Percentiles rank a stretch among this genome's conserved stretches.
Evolutionary conservation across 2,113 vertebrate species (phyloP).

Genomic region (Daboia siamensis): DNA sequence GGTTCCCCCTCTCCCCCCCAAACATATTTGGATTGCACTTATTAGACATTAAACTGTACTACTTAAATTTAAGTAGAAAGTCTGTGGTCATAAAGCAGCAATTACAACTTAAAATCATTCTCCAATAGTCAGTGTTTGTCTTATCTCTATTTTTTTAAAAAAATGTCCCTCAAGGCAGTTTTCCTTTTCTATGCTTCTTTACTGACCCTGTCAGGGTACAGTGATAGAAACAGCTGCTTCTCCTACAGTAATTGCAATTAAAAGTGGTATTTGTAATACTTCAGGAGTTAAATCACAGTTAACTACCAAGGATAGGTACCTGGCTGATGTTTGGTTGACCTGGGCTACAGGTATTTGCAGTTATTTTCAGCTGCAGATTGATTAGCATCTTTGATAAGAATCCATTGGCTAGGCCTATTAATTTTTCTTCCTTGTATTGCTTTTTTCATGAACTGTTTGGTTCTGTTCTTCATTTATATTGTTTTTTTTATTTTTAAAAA

Average conservation of each 20-base stretch:
- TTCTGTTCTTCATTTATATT: neutral
- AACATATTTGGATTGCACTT: neutral
- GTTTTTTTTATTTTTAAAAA: neutral
- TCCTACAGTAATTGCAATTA: neutral
- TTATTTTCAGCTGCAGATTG: neutral
- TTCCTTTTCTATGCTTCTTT: neutral
- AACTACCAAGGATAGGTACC: neutral
- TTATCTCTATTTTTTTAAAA: neutral
- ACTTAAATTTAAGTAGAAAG: neutral
- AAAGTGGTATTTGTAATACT: neutral
- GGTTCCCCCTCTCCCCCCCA: fast-evolving
- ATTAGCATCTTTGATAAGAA: neutral
- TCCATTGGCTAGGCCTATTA: neutral
- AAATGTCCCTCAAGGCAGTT: neutral
- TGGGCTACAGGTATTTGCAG: neutral
- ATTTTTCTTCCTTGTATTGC: neutral
- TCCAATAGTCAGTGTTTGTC: neutral
- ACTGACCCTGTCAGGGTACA: neutral
- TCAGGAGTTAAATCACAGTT: neutral
- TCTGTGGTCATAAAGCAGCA: neutral
- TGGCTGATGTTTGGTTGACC: neutral
- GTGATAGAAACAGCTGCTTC: neutral
- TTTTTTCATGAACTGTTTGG: neutral
- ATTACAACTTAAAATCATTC: neutral
- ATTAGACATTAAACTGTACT: neutral